phyloP scores from a whole-genome alignment of 2,888 invertebrate genomes.

The Ernsta delagoae region DNA sequence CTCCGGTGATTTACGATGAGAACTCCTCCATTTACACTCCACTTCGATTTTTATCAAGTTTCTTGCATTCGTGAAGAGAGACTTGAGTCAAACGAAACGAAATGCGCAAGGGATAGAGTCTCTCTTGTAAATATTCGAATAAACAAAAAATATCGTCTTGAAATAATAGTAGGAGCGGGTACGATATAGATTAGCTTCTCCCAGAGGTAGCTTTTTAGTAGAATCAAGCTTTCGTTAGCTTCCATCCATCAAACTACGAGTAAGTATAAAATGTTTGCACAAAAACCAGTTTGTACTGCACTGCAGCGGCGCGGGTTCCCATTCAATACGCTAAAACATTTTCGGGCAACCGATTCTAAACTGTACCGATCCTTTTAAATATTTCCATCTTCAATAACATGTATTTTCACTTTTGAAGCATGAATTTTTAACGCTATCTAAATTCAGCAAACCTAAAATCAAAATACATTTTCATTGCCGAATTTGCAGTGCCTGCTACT shows the following conservation, averaged over 20 bases:
- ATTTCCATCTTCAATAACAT: slow-evolving; percentile 36
- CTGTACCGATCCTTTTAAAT: slow-evolving; percentile 35
- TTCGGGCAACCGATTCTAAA: slow-evolving; percentile 25
- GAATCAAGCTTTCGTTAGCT: slow-evolving; percentile 48
- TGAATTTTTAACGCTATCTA: slow-evolving; percentile 21
- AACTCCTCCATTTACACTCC: slow-evolving; percentile 66
- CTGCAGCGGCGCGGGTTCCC: slow-evolving; percentile 38
- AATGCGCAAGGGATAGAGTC: slow-evolving; percentile 38
- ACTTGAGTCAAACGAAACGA: slow-evolving; percentile 29
- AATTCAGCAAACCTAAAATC: slow-evolving; percentile 26
- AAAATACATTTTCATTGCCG: too few species aligned
- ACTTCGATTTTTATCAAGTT: slow-evolving; percentile 59
- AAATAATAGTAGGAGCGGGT: slow-evolving; percentile 35
- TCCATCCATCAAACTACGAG: slow-evolving; percentile 46
- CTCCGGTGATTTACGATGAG: slow-evolving; percentile 78
- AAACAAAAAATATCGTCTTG: slow-evolving; percentile 32
- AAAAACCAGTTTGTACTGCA: slow-evolving; percentile 43
- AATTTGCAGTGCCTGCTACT: too few species aligned
- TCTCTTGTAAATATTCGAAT: slow-evolving; percentile 26
- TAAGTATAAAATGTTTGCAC: slow-evolving; percentile 46
- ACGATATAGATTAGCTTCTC: slow-evolving; percentile 25
- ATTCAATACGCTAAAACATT: slow-evolving; percentile 36
- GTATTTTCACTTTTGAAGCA: slow-evolving; percentile 30
- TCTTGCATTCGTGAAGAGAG: slow-evolving; percentile 42
- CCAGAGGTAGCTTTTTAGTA: slow-evolving; percentile 43